Conservation (phyloP, 2,888 invertebrate species). For the Cyclophora punctaria region DNA sequence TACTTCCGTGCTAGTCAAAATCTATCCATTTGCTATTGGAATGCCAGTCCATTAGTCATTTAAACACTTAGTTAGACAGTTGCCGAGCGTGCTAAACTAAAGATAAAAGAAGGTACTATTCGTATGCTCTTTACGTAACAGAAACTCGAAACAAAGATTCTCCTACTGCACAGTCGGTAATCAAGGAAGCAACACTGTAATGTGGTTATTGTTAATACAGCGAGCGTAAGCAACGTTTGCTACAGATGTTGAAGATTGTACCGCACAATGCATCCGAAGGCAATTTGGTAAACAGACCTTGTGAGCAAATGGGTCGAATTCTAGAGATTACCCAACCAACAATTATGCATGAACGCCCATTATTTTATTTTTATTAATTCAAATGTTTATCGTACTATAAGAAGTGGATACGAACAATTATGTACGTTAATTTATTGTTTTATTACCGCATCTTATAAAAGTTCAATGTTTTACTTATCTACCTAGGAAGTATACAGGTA, state of each 20-base stretch:
- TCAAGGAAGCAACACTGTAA: not conserved
- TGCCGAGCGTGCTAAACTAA: too few relatives aligned
- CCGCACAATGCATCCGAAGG: constrained; percentile 29
- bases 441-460: constrained; percentile 1
- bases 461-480: too few relatives aligned
- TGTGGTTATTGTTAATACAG: not conserved
- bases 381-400: constrained; percentile 42
- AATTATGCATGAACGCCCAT: constrained; percentile 58
- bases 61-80: too few relatives aligned
- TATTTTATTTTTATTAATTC: constrained; percentile 56
- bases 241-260: constrained; percentile 34
- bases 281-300: constrained; percentile 56
- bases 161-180: too few relatives aligned
- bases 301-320: constrained; percentile 52
- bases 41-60: too few relatives aligned
- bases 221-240: constrained; percentile 8
- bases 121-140: too few relatives aligned
- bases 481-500: too few relatives aligned
- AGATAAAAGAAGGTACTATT: too few relatives aligned
- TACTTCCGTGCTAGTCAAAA: too few relatives aligned
- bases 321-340: constrained; percentile 51
- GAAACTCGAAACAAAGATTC: too few relatives aligned
- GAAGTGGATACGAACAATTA: constrained; percentile 9
- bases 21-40: too few relatives aligned
- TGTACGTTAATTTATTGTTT: constrained; percentile 11